These are phyloP conservation scores for Suricata suricatta DNA, from an alignment of 2,113 vertebrate species.

Conservation along the genomic window DNA sequence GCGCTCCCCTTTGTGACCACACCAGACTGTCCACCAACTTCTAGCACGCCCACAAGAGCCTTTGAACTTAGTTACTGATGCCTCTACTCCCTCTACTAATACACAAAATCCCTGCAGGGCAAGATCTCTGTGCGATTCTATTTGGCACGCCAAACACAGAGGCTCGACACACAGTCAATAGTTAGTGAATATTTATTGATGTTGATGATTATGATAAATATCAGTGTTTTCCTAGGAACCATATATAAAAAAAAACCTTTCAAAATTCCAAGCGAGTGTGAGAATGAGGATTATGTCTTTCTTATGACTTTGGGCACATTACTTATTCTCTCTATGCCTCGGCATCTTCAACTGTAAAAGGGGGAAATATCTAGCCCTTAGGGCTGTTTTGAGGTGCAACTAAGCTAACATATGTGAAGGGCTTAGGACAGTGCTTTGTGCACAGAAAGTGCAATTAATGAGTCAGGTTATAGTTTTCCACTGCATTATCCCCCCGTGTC, in stretches of 20 bases:
- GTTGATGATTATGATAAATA: neutral
- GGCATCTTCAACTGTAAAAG: neutral
- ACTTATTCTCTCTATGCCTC: neutral
- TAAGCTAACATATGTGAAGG: neutral
- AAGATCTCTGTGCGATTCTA: neutral
- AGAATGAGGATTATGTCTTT: neutral
- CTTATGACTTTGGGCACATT: neutral
- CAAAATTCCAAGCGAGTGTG: neutral
- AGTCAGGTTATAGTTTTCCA: neutral
- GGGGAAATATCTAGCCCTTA: neutral
- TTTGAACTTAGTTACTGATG: neutral
- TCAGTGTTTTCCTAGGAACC: neutral
- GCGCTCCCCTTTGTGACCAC: neutral
- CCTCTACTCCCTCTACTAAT: neutral
- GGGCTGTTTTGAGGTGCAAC: no score
- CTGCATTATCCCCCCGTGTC: neutral
- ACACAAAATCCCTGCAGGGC: neutral
- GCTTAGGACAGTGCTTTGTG: neutral
- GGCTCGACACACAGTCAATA: neutral
- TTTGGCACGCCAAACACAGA: accelerated
- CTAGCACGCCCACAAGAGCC: neutral
- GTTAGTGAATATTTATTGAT: neutral
- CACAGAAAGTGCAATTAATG: neutral
- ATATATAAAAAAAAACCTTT: neutral
- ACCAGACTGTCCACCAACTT: neutral